Percentiles rank a stretch among this genome's conserved stretches.
Evolutionary conservation across 92 coral and sea anemone species (phyloP).

Genomic region (Montipora capitata): DNA sequence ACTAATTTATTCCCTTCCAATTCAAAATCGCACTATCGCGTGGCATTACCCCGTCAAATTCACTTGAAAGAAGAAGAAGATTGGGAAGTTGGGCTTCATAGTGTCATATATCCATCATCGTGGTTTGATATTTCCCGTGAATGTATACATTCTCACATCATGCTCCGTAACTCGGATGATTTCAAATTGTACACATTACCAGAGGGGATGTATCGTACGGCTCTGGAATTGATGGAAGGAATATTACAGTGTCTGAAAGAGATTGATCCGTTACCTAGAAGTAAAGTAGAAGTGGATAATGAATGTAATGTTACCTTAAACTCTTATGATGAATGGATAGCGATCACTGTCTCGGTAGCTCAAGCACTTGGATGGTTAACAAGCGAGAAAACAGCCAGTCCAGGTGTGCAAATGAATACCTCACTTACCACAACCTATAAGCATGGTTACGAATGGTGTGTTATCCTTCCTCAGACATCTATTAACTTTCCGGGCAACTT

Average conservation of each 20-base stretch:
- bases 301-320: neutral
- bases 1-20: too few relatives aligned
- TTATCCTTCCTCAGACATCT: neutral
- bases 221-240: too few relatives aligned
- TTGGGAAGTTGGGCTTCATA: neutral
- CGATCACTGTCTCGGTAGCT: neutral
- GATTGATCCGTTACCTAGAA: too few relatives aligned
- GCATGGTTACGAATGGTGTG: constrained; percentile 8
- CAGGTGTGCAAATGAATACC: neutral
- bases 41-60: too few relatives aligned
- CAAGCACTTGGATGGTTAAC: neutral
- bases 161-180: neutral
- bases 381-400: neutral
- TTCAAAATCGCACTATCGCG: too few relatives aligned
- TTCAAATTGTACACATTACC: neutral
- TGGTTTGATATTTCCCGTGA: constrained; percentile 13
- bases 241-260: too few relatives aligned
- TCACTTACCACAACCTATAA: neutral
- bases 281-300: neutral
- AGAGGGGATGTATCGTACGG: neutral
- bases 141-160: constrained; percentile 1
- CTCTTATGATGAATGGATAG: neutral
- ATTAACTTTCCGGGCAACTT: neutral
- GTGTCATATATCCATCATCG: neutral
- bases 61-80: too few relatives aligned